Evolutionary conservation across 92 coral and sea anemone species (phyloP).

Genomic region (Palythoa grandis): DNA sequence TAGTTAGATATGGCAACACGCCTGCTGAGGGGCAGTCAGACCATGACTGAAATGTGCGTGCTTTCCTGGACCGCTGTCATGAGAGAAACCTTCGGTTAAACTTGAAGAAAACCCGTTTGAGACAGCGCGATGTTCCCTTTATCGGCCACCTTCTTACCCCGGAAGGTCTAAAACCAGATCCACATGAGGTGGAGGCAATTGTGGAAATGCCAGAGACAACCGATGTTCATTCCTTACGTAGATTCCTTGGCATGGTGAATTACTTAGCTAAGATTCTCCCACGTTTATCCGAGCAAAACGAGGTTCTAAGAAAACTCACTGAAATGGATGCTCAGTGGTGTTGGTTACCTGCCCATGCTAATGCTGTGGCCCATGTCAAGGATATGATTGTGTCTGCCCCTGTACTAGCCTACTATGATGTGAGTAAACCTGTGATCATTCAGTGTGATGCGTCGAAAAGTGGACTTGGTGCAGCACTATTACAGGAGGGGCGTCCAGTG

Average conservation of each 20-base stretch:
- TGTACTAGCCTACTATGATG: background rate
- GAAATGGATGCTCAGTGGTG: conserved; percentile 63
- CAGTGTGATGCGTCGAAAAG: conserved; percentile 21
- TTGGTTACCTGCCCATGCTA: conserved; percentile 54
- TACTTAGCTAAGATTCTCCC: conserved; percentile 64
- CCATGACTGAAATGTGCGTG: background rate
- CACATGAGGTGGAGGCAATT: conserved; percentile 57
- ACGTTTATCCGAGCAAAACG: conserved; percentile 61
- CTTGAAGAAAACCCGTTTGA: conserved; percentile 50
- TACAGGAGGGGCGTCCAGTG: background rate
- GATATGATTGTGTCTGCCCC: conserved; percentile 46
- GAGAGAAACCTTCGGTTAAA: conserved; percentile 48
- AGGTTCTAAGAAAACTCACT: conserved; percentile 56
- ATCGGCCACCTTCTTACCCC: conserved; percentile 66
- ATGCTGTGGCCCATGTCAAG: conserved; percentile 56
- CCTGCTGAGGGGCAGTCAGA: background rate
- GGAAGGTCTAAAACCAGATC: conserved; percentile 57
- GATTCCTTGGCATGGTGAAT: conserved; percentile 67
- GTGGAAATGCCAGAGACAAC: conserved; percentile 60
- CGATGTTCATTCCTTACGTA: conserved; percentile 50
- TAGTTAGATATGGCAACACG: conserved; percentile 49
- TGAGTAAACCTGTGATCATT: conserved; percentile 2
- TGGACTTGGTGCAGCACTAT: background rate
- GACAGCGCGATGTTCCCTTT: conserved; percentile 46
- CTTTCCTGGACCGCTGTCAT: conserved; percentile 20